These are phyloP conservation scores for Rotaria magnacalcarata DNA, from an alignment of 2,888 invertebrate species.

Conservation along the genomic window DNA sequence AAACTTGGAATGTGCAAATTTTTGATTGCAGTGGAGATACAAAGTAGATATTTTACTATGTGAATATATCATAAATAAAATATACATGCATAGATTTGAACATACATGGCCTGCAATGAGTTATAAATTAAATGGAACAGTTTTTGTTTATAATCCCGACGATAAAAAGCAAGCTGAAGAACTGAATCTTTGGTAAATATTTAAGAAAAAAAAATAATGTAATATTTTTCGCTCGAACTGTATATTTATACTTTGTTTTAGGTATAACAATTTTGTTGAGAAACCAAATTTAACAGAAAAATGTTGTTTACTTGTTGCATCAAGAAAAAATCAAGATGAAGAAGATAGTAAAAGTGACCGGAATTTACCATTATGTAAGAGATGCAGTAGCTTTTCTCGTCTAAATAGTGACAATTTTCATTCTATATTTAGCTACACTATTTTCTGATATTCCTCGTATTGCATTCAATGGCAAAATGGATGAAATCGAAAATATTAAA, in stretches of 20 bases:
- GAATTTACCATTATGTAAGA: neutral
- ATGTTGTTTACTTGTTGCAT: constrained; percentile 9
- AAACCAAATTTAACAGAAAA: constrained; percentile 6
- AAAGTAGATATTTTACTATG: constrained; percentile 62
- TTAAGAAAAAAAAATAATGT: neutral
- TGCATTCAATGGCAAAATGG: neutral
- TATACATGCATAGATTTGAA: constrained; percentile 64
- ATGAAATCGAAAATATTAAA: neutral
- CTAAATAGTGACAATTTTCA: neutral
- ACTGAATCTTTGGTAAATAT: constrained; percentile 64
- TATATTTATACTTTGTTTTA: neutral
- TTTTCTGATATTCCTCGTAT: neutral
- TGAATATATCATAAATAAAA: no score
- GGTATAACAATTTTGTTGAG: constrained; percentile 15
- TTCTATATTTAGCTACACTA: neutral
- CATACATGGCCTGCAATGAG: constrained; percentile 74
- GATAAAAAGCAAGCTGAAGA: constrained; percentile 63
- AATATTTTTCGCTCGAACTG: neutral
- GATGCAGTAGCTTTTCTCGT: neutral
- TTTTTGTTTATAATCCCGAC: constrained; percentile 68
- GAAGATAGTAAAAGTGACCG: neutral
- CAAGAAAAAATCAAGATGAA: neutral
- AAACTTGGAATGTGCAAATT: constrained; percentile 70
- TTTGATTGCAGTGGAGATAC: constrained; percentile 76
- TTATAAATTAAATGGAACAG: constrained; percentile 68